A percentile compares a stretch with the other conserved stretches of the same genome.
Evolutionary conservation across 2,113 vertebrate genomes (phyloP).

Genomic region (Oryzias melastigma): DNA sequence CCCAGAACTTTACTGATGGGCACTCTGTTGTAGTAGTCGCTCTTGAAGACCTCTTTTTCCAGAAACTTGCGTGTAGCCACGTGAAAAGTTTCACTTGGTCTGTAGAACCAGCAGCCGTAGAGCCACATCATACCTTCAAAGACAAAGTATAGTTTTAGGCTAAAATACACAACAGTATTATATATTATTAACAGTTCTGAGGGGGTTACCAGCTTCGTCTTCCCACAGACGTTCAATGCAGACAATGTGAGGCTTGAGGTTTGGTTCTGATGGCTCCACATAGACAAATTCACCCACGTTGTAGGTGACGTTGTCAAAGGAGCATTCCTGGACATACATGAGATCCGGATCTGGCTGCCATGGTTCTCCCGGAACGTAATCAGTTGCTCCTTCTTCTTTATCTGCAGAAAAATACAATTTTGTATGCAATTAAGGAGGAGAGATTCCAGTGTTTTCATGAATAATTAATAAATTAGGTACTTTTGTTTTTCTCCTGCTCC

Average conservation of each 20-base stretch:
- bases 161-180: no score
- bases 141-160: background rate
- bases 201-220: constrained; percentile 84
- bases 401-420: background rate
- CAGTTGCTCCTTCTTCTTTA: constrained; percentile 85
- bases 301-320: constrained; percentile 93
- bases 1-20: constrained; percentile 92
- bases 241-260: constrained; percentile 92
- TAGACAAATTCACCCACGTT: constrained; percentile 95
- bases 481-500: constrained; percentile 83
- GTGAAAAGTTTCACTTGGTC: constrained; percentile 97
- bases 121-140: constrained; percentile 93
- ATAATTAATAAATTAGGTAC: background rate
- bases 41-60: constrained; percentile 98
- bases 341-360: constrained; percentile 83
- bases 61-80: constrained; percentile 95
- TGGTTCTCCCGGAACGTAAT: constrained; percentile 78
- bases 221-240: constrained; percentile 96
- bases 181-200: background rate
- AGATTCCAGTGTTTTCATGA: no score
- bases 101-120: constrained; percentile 97
- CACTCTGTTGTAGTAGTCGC: constrained; percentile 94
- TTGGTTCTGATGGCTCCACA: constrained; percentile 89
- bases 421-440: no score
- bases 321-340: constrained; percentile 91